Base-by-base conservation (phyloP, 2,797 vertebrate genomes). In the Anguilla anguilla region DNA sequence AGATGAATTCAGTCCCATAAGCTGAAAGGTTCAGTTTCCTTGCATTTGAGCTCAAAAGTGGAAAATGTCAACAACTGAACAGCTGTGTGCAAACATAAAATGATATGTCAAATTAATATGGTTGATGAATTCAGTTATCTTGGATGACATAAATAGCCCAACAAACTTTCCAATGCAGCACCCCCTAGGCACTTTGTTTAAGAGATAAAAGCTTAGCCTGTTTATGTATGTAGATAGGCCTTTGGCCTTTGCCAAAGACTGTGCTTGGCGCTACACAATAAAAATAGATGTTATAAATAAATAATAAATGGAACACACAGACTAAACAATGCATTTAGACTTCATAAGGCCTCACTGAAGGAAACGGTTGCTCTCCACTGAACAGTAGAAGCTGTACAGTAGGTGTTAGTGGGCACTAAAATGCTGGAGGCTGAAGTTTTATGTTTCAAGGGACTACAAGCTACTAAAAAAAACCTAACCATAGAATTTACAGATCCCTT, bases 361-460 rank as follows among this genome's bases (percentile, higher is more conserved):
- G 39, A 81, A 81, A 6, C 57, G 19, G 6, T 84, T 69, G 64
- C 22, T 39, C 31, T 53, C 81, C 35, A n/a, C 46, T 72, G 59
- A 69, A 49, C 25, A 15, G 10, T 85, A 31, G 43, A 39, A n/a
- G 13, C 39, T 67, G 59, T 64, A 15, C 5, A 55, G 55, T 64
- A 49, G 39, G 35, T 39, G 67, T 13, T n/a, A 46, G 19, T 49
- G 1, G 22, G 35, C 64, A 15, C 22, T 43, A 43, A 85, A 49
- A 69, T 3, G 19, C 84, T 67, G 43, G 59, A 85, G 84, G 59
- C 57, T 28, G 6, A 64, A 15, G 11, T 85, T 51, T 77, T 22
- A 84, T 53, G 82, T 87, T 64, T 87, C 25, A 11, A 11, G 35
- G 61, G 59, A 85, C n/a, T 19, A 22, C 31, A 46, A 43, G 67